Percentiles rank a stretch among this genome's conserved stretches.
Conservation (phyloP, 2,888 invertebrate species). For the Pyralis farinalis region DNA sequence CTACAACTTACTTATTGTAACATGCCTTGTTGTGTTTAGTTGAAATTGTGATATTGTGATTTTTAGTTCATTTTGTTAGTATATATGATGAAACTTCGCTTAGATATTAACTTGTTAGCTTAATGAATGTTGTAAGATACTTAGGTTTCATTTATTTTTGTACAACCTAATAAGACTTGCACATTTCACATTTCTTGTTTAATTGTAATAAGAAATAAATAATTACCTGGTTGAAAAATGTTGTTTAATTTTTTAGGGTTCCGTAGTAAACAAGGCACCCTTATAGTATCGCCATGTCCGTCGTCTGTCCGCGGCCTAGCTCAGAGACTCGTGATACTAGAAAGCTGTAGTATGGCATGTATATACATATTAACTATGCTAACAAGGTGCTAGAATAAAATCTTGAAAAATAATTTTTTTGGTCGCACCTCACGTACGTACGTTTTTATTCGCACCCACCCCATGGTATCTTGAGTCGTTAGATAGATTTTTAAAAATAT, state of each 20-base stretch:
- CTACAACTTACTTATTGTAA: slow-evolving; percentile 44
- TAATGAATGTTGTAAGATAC: slow-evolving; percentile 50
- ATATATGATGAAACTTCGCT: slow-evolving; percentile 42
- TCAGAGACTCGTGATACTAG: too few relatives aligned
- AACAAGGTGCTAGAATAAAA: too few relatives aligned
- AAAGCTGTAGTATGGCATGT: too few relatives aligned
- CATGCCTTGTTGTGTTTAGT: slow-evolving; percentile 65
- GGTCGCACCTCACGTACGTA: too few relatives aligned
- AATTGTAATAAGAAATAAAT: slow-evolving; percentile 64
- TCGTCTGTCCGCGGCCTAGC: too few relatives aligned
- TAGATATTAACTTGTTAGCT: slow-evolving; percentile 56
- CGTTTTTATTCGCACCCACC: too few relatives aligned
- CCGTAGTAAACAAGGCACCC: too few relatives aligned
- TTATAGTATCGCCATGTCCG: too few relatives aligned
- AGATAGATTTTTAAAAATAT: too few relatives aligned
- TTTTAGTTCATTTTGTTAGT: slow-evolving; percentile 60
- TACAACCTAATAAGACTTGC: slow-evolving; percentile 66
- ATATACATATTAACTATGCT: too few relatives aligned
- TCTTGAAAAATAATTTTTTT: too few relatives aligned
- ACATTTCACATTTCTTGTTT: slow-evolving; percentile 66
- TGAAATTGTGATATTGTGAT: slow-evolving; percentile 73
- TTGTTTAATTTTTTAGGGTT: slow-evolving; percentile 27
- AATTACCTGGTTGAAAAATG: slow-evolving; percentile 58
- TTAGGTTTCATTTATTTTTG: slow-evolving; percentile 74
- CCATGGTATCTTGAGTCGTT: too few relatives aligned